Evolutionary conservation across 2,888 invertebrate species (phyloP).

Genomic region (Eristalis tenax): DNA sequence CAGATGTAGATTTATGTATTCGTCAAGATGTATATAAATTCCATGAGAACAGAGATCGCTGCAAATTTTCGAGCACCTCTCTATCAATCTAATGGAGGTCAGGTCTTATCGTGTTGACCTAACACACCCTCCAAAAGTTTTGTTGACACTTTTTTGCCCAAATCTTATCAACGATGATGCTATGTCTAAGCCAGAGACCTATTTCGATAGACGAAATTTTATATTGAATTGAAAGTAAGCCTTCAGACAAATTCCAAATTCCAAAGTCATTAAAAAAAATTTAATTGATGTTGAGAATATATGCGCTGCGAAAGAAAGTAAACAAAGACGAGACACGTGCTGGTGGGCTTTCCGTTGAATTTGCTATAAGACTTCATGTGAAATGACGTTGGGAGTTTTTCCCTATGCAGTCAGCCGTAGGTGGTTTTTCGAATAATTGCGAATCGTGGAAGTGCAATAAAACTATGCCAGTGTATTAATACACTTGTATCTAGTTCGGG

Average conservation of each 20-base stretch:
- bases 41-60: background rate
- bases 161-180: slow-evolving; percentile 29
- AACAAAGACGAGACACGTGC: background rate
- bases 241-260: slow-evolving; percentile 44
- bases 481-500: background rate
- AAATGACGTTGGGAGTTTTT: background rate
- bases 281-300: background rate
- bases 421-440: background rate
- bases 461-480: background rate
- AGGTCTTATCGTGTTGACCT: slow-evolving; percentile 16
- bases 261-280: slow-evolving; percentile 11
- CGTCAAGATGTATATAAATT: background rate
- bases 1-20: background rate
- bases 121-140: slow-evolving; percentile 27
- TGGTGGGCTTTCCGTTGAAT: background rate
- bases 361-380: background rate
- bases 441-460: background rate
- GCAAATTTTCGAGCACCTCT: slow-evolving; percentile 14
- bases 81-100: background rate
- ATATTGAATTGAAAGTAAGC: slow-evolving; percentile 8
- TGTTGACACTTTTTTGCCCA: slow-evolving; percentile 24
- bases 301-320: background rate
- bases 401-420: background rate
- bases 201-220: slow-evolving; percentile 11
- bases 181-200: slow-evolving; percentile 27